Conservation (phyloP, 1,140 invertebrate genomes). For the Brachionus paranguensis region DNA sequence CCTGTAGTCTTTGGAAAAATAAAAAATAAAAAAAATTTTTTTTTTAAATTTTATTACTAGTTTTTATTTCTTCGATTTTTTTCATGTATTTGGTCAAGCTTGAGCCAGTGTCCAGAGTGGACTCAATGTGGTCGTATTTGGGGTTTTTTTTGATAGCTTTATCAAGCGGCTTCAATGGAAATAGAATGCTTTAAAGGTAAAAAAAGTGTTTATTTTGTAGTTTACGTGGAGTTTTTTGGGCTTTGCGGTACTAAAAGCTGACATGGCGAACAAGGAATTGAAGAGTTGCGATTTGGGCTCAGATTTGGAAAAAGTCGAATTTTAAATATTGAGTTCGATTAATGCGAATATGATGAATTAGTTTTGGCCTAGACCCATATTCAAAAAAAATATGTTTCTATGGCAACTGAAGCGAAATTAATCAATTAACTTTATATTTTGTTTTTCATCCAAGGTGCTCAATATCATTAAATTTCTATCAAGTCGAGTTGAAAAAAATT, state of each 20-base stretch:
- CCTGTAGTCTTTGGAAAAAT: not conserved
- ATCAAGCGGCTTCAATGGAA: slow-evolving; percentile 38
- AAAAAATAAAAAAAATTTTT: not conserved
- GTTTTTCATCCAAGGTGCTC: not conserved
- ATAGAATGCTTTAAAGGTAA: not conserved
- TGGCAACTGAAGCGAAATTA: not conserved
- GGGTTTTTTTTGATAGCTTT: slow-evolving; percentile 53
- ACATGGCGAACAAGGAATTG: not conserved
- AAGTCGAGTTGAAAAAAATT: not conserved
- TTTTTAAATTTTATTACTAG: slow-evolving; percentile 43
- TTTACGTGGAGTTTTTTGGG: slow-evolving; percentile 25
- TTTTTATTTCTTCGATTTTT: slow-evolving; percentile 52
- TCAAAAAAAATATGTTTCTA: not conserved
- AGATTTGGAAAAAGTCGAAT: not conserved
- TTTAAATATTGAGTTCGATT: not conserved
- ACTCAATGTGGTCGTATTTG: slow-evolving; percentile 52
- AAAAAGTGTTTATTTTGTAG: not conserved
- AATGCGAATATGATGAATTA: slow-evolving; percentile 15
- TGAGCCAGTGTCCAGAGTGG: slow-evolving; percentile 53
- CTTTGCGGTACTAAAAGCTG: slow-evolving; percentile 37
- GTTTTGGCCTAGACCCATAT: not conserved
- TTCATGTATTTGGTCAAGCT: slow-evolving; percentile 51
- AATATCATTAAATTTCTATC: not conserved
- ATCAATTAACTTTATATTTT: not conserved
- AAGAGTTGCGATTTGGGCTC: not conserved